Evolutionary conservation across 1,140 invertebrate species (phyloP).

Genomic region (Monochamus saltuarius): DNA sequence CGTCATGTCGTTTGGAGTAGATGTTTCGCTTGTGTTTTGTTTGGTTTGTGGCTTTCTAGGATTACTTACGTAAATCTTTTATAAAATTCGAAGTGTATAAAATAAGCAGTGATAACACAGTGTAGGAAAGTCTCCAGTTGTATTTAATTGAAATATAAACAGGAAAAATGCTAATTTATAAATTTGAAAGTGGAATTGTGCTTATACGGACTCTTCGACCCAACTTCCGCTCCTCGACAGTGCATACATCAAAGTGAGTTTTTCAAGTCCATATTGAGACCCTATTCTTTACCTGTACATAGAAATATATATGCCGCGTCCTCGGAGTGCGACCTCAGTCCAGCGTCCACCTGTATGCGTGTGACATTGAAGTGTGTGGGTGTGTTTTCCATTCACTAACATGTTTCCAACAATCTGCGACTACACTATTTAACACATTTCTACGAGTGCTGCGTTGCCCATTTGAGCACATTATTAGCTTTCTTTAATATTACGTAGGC

Average conservation of each 20-base stretch:
- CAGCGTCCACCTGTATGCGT: slow-evolving; percentile 33
- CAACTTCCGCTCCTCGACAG: slow-evolving; percentile 9
- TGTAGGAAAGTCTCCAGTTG: not conserved
- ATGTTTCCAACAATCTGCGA: not conserved
- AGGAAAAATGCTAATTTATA: slow-evolving; percentile 4
- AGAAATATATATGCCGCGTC: slow-evolving; percentile 20
- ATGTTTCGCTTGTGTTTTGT: slow-evolving; percentile 5
- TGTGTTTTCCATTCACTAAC: slow-evolving; percentile 40
- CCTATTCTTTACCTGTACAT: slow-evolving; percentile 4
- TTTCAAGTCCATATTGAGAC: slow-evolving; percentile 19
- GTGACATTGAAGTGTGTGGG: slow-evolving; percentile 48
- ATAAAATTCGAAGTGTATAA: too few species aligned
- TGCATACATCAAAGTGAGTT: slow-evolving; percentile 24
- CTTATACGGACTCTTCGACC: not conserved
- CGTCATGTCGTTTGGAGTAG: slow-evolving; percentile 20
- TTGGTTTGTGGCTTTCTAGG: too few species aligned
- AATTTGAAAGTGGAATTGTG: slow-evolving; percentile 8
- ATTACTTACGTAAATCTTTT: too few species aligned
- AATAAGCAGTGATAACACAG: too few species aligned
- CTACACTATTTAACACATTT: not conserved
- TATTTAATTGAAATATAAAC: not conserved
- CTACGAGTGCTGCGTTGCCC: not conserved
- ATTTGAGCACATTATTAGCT: too few species aligned
- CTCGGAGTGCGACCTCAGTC: slow-evolving; percentile 17
- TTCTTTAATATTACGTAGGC: too few species aligned